Evolutionary conservation across 2,113 vertebrate species (phyloP).

Genomic region (Chauna torquata): DNA sequence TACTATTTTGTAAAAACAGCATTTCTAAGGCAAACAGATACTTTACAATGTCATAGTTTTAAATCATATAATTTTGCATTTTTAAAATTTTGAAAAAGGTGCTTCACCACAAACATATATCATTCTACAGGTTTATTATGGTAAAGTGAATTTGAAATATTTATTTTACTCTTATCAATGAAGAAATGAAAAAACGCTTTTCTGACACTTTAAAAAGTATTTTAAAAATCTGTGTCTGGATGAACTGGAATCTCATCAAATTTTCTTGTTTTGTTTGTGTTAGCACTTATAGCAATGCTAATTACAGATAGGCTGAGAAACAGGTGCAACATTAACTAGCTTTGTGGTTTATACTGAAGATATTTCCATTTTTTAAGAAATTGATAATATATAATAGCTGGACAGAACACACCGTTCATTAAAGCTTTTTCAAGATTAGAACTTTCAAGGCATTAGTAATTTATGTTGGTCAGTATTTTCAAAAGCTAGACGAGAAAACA

Average conservation of each 20-base stretch:
- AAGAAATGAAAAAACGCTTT: not conserved
- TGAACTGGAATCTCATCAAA: not conserved
- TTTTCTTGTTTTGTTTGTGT: not conserved
- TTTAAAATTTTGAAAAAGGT: not conserved
- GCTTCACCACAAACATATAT: not conserved
- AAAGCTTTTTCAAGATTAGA: not conserved
- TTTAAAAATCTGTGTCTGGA: not conserved
- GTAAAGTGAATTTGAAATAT: not conserved
- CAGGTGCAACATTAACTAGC: not conserved
- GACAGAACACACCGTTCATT: not conserved
- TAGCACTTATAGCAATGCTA: not conserved
- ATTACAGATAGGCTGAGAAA: not conserved
- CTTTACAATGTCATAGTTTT: not conserved
- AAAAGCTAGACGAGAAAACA: not conserved
- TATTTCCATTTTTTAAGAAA: not conserved
- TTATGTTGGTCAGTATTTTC: not conserved
- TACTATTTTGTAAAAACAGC: not conserved
- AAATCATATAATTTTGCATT: not conserved
- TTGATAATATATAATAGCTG: not conserved
- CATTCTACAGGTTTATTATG: not conserved
- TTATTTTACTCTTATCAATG: not conserved
- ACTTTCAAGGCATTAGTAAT: not conserved
- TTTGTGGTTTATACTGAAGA: not conserved
- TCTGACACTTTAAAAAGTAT: not conserved
- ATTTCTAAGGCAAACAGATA: not conserved